Base-by-base conservation (phyloP, 2,888 invertebrate species). In the Nomada ruficornis region DNA sequence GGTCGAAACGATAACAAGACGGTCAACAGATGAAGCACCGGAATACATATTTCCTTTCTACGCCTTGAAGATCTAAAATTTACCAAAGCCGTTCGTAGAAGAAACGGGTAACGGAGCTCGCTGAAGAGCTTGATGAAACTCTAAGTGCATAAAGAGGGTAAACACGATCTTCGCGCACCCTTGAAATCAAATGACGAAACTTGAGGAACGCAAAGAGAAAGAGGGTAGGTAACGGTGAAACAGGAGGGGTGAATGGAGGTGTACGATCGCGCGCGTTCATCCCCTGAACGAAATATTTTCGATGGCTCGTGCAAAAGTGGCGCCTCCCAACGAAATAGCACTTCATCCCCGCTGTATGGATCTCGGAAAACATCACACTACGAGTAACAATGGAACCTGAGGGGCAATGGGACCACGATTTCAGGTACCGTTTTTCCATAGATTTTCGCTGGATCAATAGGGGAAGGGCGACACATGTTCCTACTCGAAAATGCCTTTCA, bases 321-420 rank as follows among this genome's bases (percentile, higher is more conserved):
- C 80, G 72, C 71, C 80, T 80, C 79, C 57, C 44, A 79, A 80
- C 78, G 82, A 78, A 84, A 87, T 71, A 77, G 80, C 77, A 87
- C 87, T 87, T 87, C 86, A 87, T 87, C 84, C 84, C 47, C 62
- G 68, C 20, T 78, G 80, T 84, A 86, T 86, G 81, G 86, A 84
- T 81, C 84, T 76, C 54, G 83, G 77, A 78, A 81, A 80, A 82
- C 81, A 86, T 85, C 84, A 87, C 87, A 81, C 87, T 90, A 89
- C 89, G 89, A 84, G 80, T 90, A 87, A 89, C 89, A 89, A 90
- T 90, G 90, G 86, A 84, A 83, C 75, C 80, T 72, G 73, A 80
- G 64, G 82, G 83, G 44, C n/a, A 62, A 18, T 55, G 60, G 70
- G 59, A 36, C 77, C 74, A 47, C 83, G 87, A 87, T 83, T 84